Percentiles rank a stretch among this genome's conserved stretches.
These are phyloP conservation scores for Notolepis coatsorum DNA, from an alignment of 2,797 vertebrate genomes.

Conservation along the genomic window DNA sequence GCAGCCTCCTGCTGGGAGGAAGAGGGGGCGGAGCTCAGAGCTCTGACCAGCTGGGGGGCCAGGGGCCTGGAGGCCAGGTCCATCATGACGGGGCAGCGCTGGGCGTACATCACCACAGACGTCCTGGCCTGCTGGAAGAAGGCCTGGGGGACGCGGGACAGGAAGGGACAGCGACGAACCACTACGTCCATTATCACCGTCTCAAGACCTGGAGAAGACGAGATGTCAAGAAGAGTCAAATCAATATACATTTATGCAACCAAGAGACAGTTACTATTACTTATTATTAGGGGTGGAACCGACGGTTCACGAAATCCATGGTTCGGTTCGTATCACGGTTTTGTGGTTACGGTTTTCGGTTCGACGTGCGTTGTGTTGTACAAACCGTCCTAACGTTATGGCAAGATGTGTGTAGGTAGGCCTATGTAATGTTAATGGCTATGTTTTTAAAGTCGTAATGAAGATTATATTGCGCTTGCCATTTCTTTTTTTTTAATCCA, in stretches of 20 bases:
- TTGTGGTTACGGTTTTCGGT: too few species aligned
- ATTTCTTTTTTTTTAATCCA: too few species aligned
- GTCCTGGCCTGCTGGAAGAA: conserved; percentile 95
- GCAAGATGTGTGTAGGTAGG: too few species aligned
- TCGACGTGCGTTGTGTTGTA: too few species aligned
- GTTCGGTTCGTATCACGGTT: too few species aligned
- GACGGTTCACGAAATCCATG: too few species aligned
- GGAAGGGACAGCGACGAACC: conserved; percentile 93
- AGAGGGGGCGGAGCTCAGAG: conserved; percentile 86
- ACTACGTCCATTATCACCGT: conserved; percentile 90
- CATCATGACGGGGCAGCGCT: conserved; percentile 97
- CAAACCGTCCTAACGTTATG: too few species aligned
- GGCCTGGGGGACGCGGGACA: conserved; percentile 90
- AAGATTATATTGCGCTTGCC: too few species aligned
- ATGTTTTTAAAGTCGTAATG: too few species aligned
- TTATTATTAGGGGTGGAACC: too few species aligned
- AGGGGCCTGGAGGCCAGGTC: conserved; percentile 85
- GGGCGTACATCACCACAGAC: conserved; percentile 90
- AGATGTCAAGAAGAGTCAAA: background rate
- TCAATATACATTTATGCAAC: background rate
- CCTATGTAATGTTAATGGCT: too few species aligned
- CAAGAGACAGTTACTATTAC: too few species aligned
- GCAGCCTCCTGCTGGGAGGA: conserved; percentile 80
- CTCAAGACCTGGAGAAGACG: background rate
- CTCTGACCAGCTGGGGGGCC: conserved; percentile 76